Conservation (phyloP, 2,888 invertebrate genomes). For the Platypus cylindrus region DNA sequence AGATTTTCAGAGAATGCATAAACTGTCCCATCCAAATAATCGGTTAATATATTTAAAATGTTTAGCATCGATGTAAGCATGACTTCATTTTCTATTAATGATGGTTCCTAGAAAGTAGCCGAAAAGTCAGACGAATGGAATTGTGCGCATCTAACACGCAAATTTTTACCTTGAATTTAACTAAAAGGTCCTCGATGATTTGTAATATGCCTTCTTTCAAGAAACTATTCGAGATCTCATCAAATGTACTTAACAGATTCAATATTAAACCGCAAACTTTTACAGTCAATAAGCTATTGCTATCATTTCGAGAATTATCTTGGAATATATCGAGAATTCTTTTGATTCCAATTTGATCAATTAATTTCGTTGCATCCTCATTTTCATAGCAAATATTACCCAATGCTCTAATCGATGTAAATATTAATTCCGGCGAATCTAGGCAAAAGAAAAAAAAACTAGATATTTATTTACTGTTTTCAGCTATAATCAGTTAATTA, state of each 20-base stretch:
- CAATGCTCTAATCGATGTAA: slow-evolving; percentile 68
- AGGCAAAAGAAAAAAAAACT: slow-evolving; percentile 2
- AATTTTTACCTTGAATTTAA: slow-evolving; percentile 31
- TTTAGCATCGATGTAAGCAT: slow-evolving; percentile 42
- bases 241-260: slow-evolving; percentile 67
- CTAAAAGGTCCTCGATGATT: slow-evolving; percentile 41
- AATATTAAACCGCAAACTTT: slow-evolving; percentile 63
- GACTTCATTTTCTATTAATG: slow-evolving; percentile 44
- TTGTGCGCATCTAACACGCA: background rate
- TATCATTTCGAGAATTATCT: slow-evolving; percentile 16
- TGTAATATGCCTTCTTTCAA: slow-evolving; percentile 43
- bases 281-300: slow-evolving; percentile 30
- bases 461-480: background rate
- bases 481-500: slow-evolving; percentile 32
- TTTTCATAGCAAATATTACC: slow-evolving; percentile 86
- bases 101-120: slow-evolving; percentile 25
- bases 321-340: slow-evolving; percentile 24
- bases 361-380: slow-evolving; percentile 50
- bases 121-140: background rate
- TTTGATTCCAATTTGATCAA: slow-evolving; percentile 27
- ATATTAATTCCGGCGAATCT: slow-evolving; percentile 35
- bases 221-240: slow-evolving; percentile 48
- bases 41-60: slow-evolving; percentile 48
- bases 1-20: slow-evolving; percentile 26
- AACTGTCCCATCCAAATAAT: slow-evolving; percentile 45